A percentile compares a stretch with the other conserved stretches of the same genome.
phyloP scores from a whole-genome alignment of 2,113 vertebrate genomes.

The Anthoscopus minutus region DNA sequence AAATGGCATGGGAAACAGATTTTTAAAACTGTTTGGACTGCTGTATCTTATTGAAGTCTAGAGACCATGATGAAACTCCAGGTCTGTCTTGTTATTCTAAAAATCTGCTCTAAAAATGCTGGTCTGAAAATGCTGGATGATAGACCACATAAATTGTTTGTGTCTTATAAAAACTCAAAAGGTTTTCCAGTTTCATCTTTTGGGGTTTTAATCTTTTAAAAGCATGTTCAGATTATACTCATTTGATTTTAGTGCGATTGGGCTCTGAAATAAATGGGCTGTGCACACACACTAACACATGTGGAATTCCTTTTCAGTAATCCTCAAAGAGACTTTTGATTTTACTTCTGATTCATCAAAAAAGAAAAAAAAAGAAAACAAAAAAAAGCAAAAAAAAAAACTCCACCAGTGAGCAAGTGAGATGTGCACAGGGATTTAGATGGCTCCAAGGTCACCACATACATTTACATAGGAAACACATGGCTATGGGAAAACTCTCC shows the following conservation, averaged over 20 bases:
- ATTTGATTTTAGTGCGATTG: slow-evolving; percentile 69
- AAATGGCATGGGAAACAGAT: not conserved
- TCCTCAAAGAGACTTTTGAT: slow-evolving; percentile 81
- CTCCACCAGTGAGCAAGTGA: slow-evolving; percentile 65
- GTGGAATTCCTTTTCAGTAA: slow-evolving; percentile 81
- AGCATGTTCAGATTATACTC: slow-evolving; percentile 74
- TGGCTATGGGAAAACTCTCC: slow-evolving; percentile 53
- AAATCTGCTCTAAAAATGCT: slow-evolving; percentile 10
- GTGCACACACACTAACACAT: slow-evolving; percentile 73
- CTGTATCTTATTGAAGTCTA: not conserved
- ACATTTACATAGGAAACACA: slow-evolving; percentile 76
- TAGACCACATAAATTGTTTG: slow-evolving; percentile 68
- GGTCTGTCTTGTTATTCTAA: not conserved
- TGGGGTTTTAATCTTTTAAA: slow-evolving; percentile 80
- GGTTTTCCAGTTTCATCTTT: slow-evolving; percentile 69
- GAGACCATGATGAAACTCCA: slow-evolving; percentile 10
- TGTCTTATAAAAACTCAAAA: slow-evolving; percentile 74
- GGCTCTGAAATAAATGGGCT: slow-evolving; percentile 69
- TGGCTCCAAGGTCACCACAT: slow-evolving; percentile 69
- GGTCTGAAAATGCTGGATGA: slow-evolving; percentile 47
- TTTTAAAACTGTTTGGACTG: not conserved
- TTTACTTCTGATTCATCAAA: slow-evolving; percentile 71
- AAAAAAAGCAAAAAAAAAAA: not conserved
- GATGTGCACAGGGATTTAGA: slow-evolving; percentile 74
- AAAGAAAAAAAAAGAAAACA: not conserved